Base-by-base conservation (phyloP, 2,113 vertebrate genomes). In the Cichladusa arquata region DNA sequence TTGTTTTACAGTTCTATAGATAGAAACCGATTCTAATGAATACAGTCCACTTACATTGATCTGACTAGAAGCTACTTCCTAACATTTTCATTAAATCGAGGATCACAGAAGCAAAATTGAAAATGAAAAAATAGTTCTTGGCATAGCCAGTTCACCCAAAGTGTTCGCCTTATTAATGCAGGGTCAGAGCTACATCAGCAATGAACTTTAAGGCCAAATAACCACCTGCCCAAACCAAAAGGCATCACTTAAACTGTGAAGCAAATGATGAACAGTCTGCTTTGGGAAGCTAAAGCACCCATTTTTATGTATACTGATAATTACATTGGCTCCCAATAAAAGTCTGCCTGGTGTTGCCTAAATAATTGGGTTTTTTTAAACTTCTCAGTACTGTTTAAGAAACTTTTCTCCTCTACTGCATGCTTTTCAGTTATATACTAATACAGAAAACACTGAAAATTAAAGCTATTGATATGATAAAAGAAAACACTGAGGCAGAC, bases 1-100 rank as follows among this genome's bases (percentile, higher is more conserved):
- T 19, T 58, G 31, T 54, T 87, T 89, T 88, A 87, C 67, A 82
- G 58, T 86, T 77, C 84, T 93, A 80, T 91, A 91, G 74, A 95
- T 91, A 88, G 90, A 96, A 95, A 93, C 19, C 77, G 85, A 90
- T 80, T 94, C 90, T 20, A 83, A 77, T 23, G 38, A 91, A 82
- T 58, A 83, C 12, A 66, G 74, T 62, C 38, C 62, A 62, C 54
- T 92, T 90, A 33, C 5, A 94, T 77, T 77, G 87, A 88, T 73
- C 88, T 77, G 58, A 90, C 34, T 54, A 81, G 58, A 78, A 84
- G 80, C 33, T 78, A 62, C 86, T 88, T 88, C 76, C 67, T 74
- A 88, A 88, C 12, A 83, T 88, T 91, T 90, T 88, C 72, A 92
- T 92, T 93, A 93, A 22, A 73, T 48, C 11, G 5, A 11, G 51